These are phyloP conservation scores for Alviniconcha strummeri DNA, from an alignment of 2,888 invertebrate species.

Conservation along the genomic window DNA sequence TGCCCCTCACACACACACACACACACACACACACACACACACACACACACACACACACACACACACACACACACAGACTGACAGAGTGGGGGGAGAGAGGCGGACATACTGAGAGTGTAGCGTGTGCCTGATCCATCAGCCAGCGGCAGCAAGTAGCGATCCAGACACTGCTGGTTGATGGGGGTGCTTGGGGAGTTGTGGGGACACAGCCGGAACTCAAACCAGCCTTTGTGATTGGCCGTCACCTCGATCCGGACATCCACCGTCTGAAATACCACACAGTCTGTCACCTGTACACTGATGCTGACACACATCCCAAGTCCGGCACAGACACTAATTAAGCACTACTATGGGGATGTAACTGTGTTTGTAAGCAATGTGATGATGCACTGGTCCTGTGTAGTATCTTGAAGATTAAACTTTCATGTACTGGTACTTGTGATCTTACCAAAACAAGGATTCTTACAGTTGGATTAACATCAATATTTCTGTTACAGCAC, in stretches of 20 bases:
- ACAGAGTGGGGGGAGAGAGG: background rate
- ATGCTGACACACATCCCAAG: too few relatives aligned
- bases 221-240: conserved; percentile 44
- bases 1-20: too few relatives aligned
- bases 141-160: conserved; percentile 34
- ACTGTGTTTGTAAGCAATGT: too few relatives aligned
- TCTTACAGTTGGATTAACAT: too few relatives aligned
- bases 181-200: conserved; percentile 37
- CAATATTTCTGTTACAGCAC: too few relatives aligned
- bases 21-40: conserved; percentile 1
- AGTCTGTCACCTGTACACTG: too few relatives aligned
- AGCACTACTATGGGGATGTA: too few relatives aligned
- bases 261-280: conserved; percentile 23
- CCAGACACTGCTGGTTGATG: conserved; percentile 43
- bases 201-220: conserved; percentile 45
- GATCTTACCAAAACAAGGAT: too few relatives aligned
- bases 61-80: background rate
- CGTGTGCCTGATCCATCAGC: conserved; percentile 33
- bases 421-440: too few relatives aligned
- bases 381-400: too few relatives aligned
- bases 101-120: conserved; percentile 17
- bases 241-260: conserved; percentile 36
- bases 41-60: background rate
- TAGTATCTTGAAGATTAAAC: too few relatives aligned
- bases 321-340: too few relatives aligned